These are phyloP conservation scores for Rhimphoctona megacephalus DNA, from an alignment of 2,888 invertebrate species.

Conservation along the genomic window DNA sequence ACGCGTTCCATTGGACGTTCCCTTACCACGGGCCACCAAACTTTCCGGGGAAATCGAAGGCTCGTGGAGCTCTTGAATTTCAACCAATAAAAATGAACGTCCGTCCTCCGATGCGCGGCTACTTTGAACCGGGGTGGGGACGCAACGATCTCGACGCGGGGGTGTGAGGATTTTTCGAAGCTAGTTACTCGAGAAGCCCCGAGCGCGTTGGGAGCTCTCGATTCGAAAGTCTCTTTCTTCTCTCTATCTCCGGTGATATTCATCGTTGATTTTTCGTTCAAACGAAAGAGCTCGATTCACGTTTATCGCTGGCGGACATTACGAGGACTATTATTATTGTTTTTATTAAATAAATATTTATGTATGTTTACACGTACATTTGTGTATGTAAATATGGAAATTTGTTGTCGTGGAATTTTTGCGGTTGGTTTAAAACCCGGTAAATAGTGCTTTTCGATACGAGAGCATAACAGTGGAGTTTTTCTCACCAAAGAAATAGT, in stretches of 20 bases:
- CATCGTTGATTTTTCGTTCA: constrained; percentile 17
- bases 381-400: neutral
- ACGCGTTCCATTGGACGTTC: constrained; percentile 54
- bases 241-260: constrained; percentile 8
- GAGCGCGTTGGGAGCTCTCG: constrained; percentile 76
- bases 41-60: constrained; percentile 5
- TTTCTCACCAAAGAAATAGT: constrained; percentile 30
- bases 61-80: neutral
- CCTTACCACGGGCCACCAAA: neutral
- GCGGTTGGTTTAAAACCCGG: constrained; percentile 8
- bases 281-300: constrained; percentile 2
- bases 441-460: neutral
- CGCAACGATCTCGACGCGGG: constrained; percentile 68
- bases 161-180: constrained; percentile 78
- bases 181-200: constrained; percentile 79
- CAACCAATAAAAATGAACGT: constrained; percentile 61
- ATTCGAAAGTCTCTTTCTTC: constrained; percentile 50
- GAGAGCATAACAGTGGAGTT: constrained; percentile 5
- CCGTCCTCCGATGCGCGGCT: constrained; percentile 28
- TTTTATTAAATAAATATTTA: neutral
- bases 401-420: neutral
- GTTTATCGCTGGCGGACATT: constrained; percentile 8
- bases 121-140: constrained; percentile 30
- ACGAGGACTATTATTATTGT: constrained; percentile 8
- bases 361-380: neutral